Evolutionary conservation across 2,888 invertebrate genomes (phyloP).

Genomic region (Megalurothrips usitatus): DNA sequence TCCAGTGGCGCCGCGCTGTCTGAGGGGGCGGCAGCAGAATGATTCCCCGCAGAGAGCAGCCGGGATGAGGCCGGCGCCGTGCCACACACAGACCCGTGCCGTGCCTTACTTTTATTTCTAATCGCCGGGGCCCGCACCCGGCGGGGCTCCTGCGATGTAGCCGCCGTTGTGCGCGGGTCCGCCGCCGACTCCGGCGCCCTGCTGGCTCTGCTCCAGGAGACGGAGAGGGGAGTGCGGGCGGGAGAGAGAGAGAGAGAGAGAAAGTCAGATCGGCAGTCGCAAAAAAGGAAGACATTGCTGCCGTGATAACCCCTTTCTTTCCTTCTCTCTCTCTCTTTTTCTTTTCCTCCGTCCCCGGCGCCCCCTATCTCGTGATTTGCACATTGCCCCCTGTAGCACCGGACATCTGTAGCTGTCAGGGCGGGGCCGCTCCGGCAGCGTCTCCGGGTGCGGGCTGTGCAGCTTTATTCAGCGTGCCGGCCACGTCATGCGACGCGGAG

Average conservation of each 20-base stretch:
- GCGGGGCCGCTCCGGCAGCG: too few species aligned
- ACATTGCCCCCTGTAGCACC: background rate
- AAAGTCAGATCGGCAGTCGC: too few species aligned
- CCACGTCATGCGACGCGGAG: too few species aligned
- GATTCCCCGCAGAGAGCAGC: background rate
- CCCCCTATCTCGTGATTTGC: conserved; percentile 12
- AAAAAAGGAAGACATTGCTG: background rate
- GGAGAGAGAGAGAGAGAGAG: background rate
- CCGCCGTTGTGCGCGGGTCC: background rate
- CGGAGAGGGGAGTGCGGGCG: background rate
- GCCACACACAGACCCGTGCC: background rate
- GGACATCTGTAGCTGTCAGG: conserved; percentile 16
- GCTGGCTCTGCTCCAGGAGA: background rate
- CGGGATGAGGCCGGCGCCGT: background rate
- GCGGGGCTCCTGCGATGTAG: background rate
- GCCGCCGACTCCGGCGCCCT: background rate
- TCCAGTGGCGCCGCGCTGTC: background rate
- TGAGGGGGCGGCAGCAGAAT: too few species aligned
- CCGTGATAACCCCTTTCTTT: conserved; percentile 9
- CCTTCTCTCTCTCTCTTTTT: background rate
- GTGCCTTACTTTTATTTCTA: background rate
- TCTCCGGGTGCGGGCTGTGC: too few species aligned
- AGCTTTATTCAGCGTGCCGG: too few species aligned
- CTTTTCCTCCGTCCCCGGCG: background rate
- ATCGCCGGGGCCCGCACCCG: background rate